Base-by-base conservation (phyloP, 2,797 vertebrate genomes). In the Periophthalmus magnuspinnatus region DNA sequence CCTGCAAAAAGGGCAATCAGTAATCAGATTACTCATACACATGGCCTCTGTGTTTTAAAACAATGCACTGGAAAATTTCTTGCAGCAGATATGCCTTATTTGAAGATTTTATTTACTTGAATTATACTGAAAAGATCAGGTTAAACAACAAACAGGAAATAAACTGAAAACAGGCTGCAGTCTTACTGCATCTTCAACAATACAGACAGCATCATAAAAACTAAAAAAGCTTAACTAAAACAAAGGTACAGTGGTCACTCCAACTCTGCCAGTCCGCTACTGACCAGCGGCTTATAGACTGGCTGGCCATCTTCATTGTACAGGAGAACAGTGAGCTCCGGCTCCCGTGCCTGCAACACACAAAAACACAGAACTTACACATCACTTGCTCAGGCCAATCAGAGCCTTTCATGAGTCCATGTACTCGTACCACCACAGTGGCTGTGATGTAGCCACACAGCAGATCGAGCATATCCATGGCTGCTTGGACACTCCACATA, bases 401-500 rank as follows among this genome's bases (percentile, higher is more conserved):
- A 45, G 11, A 45, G 41, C 1, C 41, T 45, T 45, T 16, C 11
- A 19, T 0, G 47, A 19, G 33, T 4, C 13, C 32, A 10, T 7
- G 24, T 65, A 19, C 8, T 68, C 84, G 91, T 89, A 97, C 96
- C 84, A 93, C 47, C 5, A 94, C 79, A 2, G 87, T 89, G 58
- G 95, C 94, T 62, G 78, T 93, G 62, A 97, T 72, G 79, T 85
- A 93, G 58, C 88, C 76, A 79, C 96, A 93, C 48, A 97, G 66
- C 5, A 95, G 90, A 33, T 95, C 91, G 2, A 95, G 87, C 94
- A 97, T 96, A 19, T 93, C 79, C 89, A 91, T 88, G 21, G 94
- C 7, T 0, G 96, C 94, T 74, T 92, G 92, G 81, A 96, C 57
- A 28, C 94, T 98, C 97, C 97, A 99, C 17, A 87, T 79, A 0